Percentiles rank a stretch among this genome's conserved stretches.
Conservation (phyloP, 2,888 invertebrate genomes). For the Boloria selene region DNA sequence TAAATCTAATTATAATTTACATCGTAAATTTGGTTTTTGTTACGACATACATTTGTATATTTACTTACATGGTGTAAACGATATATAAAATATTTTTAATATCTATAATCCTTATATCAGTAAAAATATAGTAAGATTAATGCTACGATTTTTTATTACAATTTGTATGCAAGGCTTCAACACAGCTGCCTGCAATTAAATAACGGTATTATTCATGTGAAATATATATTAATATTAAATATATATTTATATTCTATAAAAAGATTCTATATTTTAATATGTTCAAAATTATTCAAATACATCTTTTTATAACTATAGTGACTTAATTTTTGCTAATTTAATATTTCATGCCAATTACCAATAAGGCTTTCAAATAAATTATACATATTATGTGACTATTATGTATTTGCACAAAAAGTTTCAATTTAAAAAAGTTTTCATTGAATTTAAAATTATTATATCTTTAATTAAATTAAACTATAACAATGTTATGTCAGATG, state of each 20-base stretch:
- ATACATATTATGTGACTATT: too few species aligned
- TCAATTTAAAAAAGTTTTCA: too few species aligned
- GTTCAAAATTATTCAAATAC: too few species aligned
- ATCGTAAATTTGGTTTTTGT: constrained; percentile 19
- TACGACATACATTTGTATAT: constrained; percentile 1
- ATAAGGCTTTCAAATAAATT: too few species aligned
- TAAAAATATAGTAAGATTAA: constrained; percentile 22
- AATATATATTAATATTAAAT: constrained; percentile 2
- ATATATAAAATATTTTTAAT: constrained; percentile 15
- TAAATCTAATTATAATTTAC: constrained; percentile 24
- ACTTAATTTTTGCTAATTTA: too few species aligned
- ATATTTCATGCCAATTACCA: too few species aligned
- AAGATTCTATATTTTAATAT: too few species aligned
- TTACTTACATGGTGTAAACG: neutral
- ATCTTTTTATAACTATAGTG: too few species aligned
- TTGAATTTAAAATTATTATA: too few species aligned
- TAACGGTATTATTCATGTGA: neutral
- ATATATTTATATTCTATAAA: too few species aligned
- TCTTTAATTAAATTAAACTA: constrained; percentile 44
- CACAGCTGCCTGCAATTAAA: constrained; percentile 26
- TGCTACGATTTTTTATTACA: constrained; percentile 3
- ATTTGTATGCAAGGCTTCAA: constrained; percentile 12
- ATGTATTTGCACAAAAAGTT: too few species aligned
- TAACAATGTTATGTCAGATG: constrained; percentile 65
- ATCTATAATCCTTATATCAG: constrained; percentile 1